phyloP scores from a whole-genome alignment of 1,140 invertebrate species.

The Brachionus asplanchnoidis region DNA sequence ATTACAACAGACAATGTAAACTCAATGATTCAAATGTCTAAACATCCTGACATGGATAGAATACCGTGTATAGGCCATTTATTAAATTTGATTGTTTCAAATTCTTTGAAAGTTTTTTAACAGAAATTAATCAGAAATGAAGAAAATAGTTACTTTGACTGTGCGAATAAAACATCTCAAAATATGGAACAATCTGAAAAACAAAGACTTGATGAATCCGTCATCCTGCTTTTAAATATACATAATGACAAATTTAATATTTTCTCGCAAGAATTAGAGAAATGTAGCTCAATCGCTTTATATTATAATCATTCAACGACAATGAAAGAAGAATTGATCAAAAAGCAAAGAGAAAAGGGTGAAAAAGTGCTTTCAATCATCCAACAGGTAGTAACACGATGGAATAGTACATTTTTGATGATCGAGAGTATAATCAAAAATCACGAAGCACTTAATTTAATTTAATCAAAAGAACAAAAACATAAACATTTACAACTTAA shows the following conservation, averaged over 20 bases:
- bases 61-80: not conserved
- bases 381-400: not conserved
- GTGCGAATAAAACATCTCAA: not conserved
- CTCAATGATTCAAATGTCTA: not conserved
- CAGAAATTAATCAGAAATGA: not conserved
- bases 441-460: not conserved
- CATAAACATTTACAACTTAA: not conserved
- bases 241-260: not conserved
- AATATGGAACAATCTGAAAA: not conserved
- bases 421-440: not conserved
- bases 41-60: not conserved
- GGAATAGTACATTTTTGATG: not conserved
- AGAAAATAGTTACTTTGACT: not conserved
- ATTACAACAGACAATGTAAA: not conserved
- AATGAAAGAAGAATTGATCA: not conserved
- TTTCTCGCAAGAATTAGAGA: not conserved
- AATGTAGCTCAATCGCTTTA: not conserved
- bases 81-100: not conserved
- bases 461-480: not conserved
- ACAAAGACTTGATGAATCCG: not conserved
- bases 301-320: not conserved
- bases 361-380: not conserved
- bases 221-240: not conserved
- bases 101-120: not conserved
- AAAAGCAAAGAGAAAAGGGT: not conserved